Conservation (phyloP, 2,797 vertebrate genomes). For the Galaxias olidus region DNA sequence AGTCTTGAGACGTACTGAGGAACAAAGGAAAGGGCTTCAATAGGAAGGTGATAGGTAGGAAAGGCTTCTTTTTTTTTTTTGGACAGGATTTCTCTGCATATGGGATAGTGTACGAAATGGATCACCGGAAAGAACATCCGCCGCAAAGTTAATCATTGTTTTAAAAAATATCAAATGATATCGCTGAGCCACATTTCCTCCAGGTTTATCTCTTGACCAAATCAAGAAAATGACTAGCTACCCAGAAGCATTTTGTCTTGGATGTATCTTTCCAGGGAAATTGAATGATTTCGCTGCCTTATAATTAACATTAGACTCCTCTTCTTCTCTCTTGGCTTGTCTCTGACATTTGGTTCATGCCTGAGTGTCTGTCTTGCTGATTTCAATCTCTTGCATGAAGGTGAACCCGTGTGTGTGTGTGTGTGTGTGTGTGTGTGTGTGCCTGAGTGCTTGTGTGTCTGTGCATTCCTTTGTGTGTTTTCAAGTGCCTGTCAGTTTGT, state of each 20-base stretch:
- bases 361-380: conserved; percentile 79
- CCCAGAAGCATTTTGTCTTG: conserved; percentile 62
- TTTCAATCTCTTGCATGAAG: conserved; percentile 82
- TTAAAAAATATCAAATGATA: conserved; percentile 58
- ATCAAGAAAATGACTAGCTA: conserved; percentile 67
- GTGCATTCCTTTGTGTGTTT: conserved; percentile 8
- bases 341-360: conserved; percentile 85
- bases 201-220: conserved; percentile 55
- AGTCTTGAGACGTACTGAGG: conserved; percentile 55
- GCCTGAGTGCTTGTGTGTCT: conserved; percentile 16
- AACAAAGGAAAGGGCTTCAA: conserved; percentile 52
- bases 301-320: conserved; percentile 77
- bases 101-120: conserved; percentile 11
- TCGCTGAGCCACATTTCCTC: conserved; percentile 63
- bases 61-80: conserved; percentile 18
- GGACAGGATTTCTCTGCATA: too few relatives aligned
- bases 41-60: conserved; percentile 32
- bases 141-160: conserved; percentile 68
- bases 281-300: conserved; percentile 52
- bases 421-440: conserved; percentile 14
- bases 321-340: conserved; percentile 70
- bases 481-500: conserved; percentile 18
- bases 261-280: conserved; percentile 62
- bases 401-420: conserved; percentile 42
- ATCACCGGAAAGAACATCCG: conserved; percentile 38